Percentiles rank a stretch among this genome's conserved stretches.
Evolutionary conservation across 92 coral and sea anemone genomes (phyloP).

Genomic region (Actinernus sp.): DNA sequence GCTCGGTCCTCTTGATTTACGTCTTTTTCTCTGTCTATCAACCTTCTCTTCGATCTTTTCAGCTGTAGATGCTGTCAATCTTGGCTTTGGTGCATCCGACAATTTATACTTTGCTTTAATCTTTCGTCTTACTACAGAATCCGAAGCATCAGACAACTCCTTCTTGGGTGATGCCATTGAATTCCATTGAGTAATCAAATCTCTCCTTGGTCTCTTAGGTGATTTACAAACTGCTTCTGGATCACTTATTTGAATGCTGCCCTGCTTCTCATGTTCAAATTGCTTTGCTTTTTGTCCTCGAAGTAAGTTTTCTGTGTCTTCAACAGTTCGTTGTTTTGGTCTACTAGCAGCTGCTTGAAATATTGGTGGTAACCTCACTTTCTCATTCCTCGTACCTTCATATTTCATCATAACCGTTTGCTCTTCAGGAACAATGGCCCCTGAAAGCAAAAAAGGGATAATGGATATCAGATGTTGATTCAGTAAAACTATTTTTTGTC

Average conservation of each 20-base stretch:
- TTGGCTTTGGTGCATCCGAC: background rate
- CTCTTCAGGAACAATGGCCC: constrained; percentile 14
- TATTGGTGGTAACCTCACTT: constrained; percentile 91
- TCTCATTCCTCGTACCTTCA: constrained; percentile 33
- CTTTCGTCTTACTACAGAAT: background rate
- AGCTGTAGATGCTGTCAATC: background rate
- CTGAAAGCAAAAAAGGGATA: constrained; percentile 11
- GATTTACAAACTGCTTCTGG: constrained; percentile 26
- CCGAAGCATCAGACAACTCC: background rate
- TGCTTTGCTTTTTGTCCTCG: constrained; percentile 88
- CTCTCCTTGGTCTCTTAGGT: constrained; percentile 40
- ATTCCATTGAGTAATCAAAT: background rate
- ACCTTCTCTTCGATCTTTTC: constrained; percentile 6
- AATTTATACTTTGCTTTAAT: background rate
- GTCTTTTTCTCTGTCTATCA: constrained; percentile 12
- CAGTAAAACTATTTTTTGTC: background rate
- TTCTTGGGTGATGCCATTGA: background rate
- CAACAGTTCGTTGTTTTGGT: constrained; percentile 74
- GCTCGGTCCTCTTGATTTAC: constrained; percentile 34
- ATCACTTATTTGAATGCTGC: constrained; percentile 25
- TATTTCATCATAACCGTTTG: constrained; percentile 5
- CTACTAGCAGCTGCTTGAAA: constrained; percentile 90
- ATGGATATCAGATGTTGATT: constrained; percentile 49
- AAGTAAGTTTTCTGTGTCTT: constrained; percentile 65
- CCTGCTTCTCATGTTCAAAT: constrained; percentile 76